Base-by-base conservation (phyloP, 1,140 invertebrate genomes). In the Oreohelix idahoensis region DNA sequence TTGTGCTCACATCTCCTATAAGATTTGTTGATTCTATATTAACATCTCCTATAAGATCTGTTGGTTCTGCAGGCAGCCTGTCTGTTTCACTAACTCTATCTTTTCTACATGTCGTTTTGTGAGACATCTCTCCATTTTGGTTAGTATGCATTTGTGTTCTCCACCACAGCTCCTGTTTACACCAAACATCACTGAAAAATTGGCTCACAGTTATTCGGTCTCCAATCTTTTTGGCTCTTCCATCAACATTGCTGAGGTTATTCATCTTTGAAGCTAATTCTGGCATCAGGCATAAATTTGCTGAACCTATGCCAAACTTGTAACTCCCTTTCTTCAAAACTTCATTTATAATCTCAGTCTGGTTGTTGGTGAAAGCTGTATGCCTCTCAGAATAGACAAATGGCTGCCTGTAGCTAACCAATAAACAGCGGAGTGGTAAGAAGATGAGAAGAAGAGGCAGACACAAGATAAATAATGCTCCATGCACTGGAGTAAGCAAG, bases 281-380 rank as follows among this genome's bases (percentile, higher is more conserved):
- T 23, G 88, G 87, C 80, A 89, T 53, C 0, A 91, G 82, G 79
- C 90, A 91, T 8, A 89, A 17, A 79, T 91, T 91, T 10, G 83
- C 75, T 42, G 90, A 86, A 1, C 81, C 84, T 29, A 90, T 71
- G 11, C 85, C 77, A 81, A 84, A 88, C 76, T 82, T 79, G 70
- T 84, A 69, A 20, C 42, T 51, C 39, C 45, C n/a, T 11, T 80
- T 35, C 38, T 71, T 26, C 74, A 53, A 39, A 26, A 13, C 53
- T 10, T 69, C 29, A 69, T 76, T 76, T 11, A 13, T 35, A 58
- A 29, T 13, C 63, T 45, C 63, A 53, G 49, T 23, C 70, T 77
- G 13, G 13, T 38, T 20, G 0, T 73, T 49, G 66, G 79, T 84
- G 58, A 51, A 63, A 20, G 77, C 78, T 49, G 51, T 85, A 49